Evolutionary conservation across 2,113 vertebrate species (phyloP).

Genomic region (Rynchops niger): DNA sequence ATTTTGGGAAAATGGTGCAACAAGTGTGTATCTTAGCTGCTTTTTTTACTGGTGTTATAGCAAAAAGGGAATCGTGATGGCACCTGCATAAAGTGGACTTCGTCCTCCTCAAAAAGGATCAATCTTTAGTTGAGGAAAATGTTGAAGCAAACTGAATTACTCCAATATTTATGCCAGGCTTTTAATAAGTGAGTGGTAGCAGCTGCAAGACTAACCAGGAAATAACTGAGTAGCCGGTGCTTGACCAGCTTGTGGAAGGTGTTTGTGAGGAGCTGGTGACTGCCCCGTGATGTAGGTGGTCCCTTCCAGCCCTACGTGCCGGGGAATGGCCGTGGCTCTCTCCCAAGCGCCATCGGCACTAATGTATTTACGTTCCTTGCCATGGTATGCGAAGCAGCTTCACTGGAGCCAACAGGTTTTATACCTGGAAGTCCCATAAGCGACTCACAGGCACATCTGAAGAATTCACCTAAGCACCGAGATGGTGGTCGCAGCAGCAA

Average conservation of each 20-base stretch:
- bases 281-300: neutral
- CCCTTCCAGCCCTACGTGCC: neutral
- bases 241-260: conserved; percentile 41
- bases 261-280: conserved; percentile 45
- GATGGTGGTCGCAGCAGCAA: neutral
- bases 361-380: neutral
- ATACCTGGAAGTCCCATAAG: neutral
- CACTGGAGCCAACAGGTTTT: neutral
- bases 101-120: neutral
- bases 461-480: neutral
- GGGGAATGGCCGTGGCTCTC: neutral
- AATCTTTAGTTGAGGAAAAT: neutral
- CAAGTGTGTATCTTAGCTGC: neutral
- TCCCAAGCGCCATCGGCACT: neutral
- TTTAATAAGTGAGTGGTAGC: neutral
- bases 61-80: neutral
- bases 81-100: neutral
- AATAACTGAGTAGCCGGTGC: neutral
- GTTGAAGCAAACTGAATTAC: neutral
- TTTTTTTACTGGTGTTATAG: neutral
- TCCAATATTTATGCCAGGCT: neutral
- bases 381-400: neutral
- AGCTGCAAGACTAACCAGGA: conserved; percentile 36
- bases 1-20: neutral
- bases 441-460: neutral